A percentile compares a stretch with the other conserved stretches of the same genome.
Conservation (phyloP, 2,113 vertebrate species). For the Lepisosteus oculatus region DNA sequence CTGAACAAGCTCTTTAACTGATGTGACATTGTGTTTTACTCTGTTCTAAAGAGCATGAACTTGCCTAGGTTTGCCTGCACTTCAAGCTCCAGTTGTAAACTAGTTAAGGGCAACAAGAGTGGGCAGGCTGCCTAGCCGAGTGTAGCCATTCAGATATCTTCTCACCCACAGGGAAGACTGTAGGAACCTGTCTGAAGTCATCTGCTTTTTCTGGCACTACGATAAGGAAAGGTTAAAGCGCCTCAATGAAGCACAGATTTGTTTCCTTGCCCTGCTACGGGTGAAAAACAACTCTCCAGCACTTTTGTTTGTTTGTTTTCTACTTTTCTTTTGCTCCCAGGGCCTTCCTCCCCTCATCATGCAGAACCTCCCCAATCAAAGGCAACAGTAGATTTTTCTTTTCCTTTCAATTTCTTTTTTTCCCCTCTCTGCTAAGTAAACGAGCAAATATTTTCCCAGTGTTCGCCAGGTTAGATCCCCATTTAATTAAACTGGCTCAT, state of each 20-base stretch:
- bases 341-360: constrained; percentile 24
- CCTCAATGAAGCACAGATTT: constrained; percentile 31
- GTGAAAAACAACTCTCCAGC: not conserved
- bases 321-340: constrained; percentile 42
- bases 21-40: not conserved
- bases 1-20: constrained; percentile 6
- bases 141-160: constrained; percentile 58
- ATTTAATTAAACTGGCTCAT: constrained; percentile 99
- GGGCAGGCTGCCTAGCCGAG: constrained; percentile 66
- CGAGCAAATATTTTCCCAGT: constrained; percentile 99
- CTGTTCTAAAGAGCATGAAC: constrained; percentile 1
- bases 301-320: constrained; percentile 7
- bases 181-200: constrained; percentile 61
- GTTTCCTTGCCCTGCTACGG: constrained; percentile 16
- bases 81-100: constrained; percentile 55
- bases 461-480: constrained; percentile 98
- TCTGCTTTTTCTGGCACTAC: constrained; percentile 52
- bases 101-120: constrained; percentile 54
- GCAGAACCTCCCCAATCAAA: constrained; percentile 9
- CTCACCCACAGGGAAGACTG: constrained; percentile 63
- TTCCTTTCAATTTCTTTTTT: constrained; percentile 51
- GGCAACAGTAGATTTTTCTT: constrained; percentile 7
- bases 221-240: constrained; percentile 69
- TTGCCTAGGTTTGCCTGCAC: not conserved
- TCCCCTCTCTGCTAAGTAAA: constrained; percentile 93